Evolutionary conservation across 1,140 invertebrate species (phyloP).

Genomic region (Colletes gigas): DNA sequence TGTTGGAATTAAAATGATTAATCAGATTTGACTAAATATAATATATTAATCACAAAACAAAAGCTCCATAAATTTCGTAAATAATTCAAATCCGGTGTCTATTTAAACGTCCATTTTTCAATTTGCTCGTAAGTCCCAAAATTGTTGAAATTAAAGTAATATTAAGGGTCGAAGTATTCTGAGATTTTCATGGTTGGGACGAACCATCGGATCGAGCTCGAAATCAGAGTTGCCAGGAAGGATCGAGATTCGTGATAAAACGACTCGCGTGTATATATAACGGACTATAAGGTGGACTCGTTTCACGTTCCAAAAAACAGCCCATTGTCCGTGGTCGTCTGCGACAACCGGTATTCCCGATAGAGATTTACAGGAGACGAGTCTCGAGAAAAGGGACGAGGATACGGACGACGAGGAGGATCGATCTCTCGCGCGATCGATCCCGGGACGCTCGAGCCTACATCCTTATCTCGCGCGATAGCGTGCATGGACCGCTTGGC

Average conservation of each 20-base stretch:
- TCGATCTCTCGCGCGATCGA: neutral
- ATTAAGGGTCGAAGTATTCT: no score
- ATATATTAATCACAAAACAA: no score
- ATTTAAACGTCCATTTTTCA: no score
- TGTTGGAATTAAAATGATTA: no score
- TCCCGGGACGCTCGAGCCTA: neutral
- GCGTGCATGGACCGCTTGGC: slow-evolving; percentile 9
- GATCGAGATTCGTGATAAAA: slow-evolving; percentile 51
- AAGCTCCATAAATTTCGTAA: no score
- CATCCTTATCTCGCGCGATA: neutral
- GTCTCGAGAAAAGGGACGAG: slow-evolving; percentile 47
- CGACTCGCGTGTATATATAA: slow-evolving; percentile 49
- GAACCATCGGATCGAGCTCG: no score
- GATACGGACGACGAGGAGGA: slow-evolving; percentile 17
- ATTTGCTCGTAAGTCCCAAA: no score
- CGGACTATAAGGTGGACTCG: slow-evolving; percentile 69
- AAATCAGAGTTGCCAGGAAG: neutral
- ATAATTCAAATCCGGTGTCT: no score
- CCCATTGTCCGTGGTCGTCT: slow-evolving; percentile 70
- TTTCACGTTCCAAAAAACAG: slow-evolving; percentile 71
- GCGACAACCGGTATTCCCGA: slow-evolving; percentile 68
- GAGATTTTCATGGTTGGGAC: no score
- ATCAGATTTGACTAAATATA: no score
- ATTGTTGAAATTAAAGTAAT: no score
- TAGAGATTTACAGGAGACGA: slow-evolving; percentile 71